Evolutionary conservation across 2,797 vertebrate genomes (phyloP).

Genomic region (Margarornis squamiger): DNA sequence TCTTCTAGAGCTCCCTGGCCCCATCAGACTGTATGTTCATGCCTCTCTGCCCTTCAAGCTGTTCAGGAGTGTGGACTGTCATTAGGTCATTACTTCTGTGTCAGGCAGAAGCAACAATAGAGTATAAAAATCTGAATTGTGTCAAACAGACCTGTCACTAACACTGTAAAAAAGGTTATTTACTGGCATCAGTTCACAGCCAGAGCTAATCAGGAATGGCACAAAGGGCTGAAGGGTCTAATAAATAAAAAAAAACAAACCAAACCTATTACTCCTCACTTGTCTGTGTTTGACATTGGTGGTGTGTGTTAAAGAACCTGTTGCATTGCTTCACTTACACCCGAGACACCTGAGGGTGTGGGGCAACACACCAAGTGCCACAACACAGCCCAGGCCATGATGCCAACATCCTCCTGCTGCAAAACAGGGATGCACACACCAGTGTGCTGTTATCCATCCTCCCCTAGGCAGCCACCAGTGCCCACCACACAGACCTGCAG

Average conservation of each 20-base stretch:
- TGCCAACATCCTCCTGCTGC: neutral
- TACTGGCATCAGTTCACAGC: neutral
- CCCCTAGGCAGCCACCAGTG: neutral
- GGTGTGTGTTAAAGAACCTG: accelerated
- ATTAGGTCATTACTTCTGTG: neutral
- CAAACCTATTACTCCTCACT: neutral
- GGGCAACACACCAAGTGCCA: neutral
- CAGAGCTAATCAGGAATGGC: neutral
- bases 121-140: neutral
- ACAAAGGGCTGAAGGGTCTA: neutral
- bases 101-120: neutral
- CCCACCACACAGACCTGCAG: neutral
- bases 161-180: neutral
- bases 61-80: neutral
- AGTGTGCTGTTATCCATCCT: accelerated
- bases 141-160: neutral
- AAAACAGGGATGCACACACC: neutral
- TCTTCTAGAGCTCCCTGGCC: neutral
- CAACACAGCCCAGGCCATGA: neutral
- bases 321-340: accelerated
- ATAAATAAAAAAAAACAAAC: neutral
- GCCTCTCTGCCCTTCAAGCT: neutral
- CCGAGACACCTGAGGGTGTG: neutral
- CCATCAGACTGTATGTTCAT: neutral
- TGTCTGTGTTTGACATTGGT: neutral